phyloP scores from a whole-genome alignment of 2,888 invertebrate species.

The Eupithecia subumbrata region DNA sequence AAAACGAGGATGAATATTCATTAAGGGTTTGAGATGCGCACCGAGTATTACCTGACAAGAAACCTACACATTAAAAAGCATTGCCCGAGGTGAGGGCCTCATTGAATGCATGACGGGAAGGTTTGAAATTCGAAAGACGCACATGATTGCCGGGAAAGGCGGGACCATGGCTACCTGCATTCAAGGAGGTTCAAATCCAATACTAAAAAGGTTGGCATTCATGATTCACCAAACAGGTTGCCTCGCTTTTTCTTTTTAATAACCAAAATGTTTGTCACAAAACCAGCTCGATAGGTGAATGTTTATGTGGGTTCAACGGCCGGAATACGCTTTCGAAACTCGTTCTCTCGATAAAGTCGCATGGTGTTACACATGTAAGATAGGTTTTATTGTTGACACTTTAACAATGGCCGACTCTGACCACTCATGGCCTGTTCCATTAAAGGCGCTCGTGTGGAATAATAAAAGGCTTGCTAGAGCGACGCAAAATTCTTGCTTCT shows the following conservation, averaged over 20 bases:
- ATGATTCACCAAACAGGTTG: constrained; percentile 46
- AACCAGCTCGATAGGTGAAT: constrained; percentile 68
- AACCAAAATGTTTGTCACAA: constrained; percentile 53
- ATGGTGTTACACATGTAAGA: constrained; percentile 45
- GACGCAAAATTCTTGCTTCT: constrained; percentile 27
- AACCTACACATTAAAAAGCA: constrained; percentile 4
- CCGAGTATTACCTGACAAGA: constrained; percentile 2
- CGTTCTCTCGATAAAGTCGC: constrained; percentile 68
- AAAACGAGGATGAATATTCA: constrained; percentile 37
- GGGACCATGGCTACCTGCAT: constrained; percentile 7
- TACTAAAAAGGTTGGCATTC: constrained; percentile 44
- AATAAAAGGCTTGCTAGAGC: constrained; percentile 26
- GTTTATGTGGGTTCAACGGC: constrained; percentile 68
- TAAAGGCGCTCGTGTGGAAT: constrained; percentile 47
- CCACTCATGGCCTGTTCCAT: constrained; percentile 56
- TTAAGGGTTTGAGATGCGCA: constrained; percentile 26
- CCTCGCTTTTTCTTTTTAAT: constrained; percentile 42
- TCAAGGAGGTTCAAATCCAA: constrained; percentile 37
- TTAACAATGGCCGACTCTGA: constrained; percentile 55
- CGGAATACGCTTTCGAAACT: constrained; percentile 77
- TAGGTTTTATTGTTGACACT: constrained; percentile 52
- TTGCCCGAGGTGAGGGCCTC: not conserved
- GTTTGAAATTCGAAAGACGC: constrained; percentile 12
- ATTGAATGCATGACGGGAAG: not conserved
- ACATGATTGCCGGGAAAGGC: not conserved